Evolutionary conservation across 2,113 vertebrate genomes (phyloP), one percentile per base, ranked within the genome.

Genomic region (Clinocottus analis): DNA sequence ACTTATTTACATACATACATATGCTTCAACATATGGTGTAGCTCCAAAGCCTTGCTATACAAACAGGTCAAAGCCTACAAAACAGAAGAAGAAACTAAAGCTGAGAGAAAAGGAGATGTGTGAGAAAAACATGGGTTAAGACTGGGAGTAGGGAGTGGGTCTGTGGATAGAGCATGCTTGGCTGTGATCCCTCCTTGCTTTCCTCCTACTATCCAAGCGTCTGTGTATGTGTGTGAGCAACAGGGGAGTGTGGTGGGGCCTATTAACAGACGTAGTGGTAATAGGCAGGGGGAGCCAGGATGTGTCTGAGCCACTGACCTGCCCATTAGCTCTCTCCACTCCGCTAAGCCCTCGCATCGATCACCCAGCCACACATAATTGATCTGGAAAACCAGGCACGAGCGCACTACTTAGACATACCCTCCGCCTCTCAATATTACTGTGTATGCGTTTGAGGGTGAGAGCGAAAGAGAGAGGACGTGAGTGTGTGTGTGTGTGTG

Each of bases 351-450:
- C 91, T 90, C 92, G 91, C 95, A 96, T 95, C 91, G 93, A 95
- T 96, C 95, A 87, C 88, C 87, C 90, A 92, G 92, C 92, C 87
- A 90, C 85, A 95, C 93, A 93, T 93, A 95, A 96, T 93, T 94
- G 94, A 96, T 95, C 95, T 91, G 92, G 94, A 95, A 96, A 96
- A 97, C 91, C 92, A 94, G 96, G 93, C 93, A 93, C 92, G 89
- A 94, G 94, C 87, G 79, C 89, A 91, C 90, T 91, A 93, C 95
- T 95, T 89, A 95, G 92, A 94, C 93, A 86, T 92, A 87, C 77
- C 88, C 35, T 84, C 73, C 31, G 43, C 82, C 37, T 83, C 83
- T 47, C 72, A n/a, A 51, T 83, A 70, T 77, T 55, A 47, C 29
- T 10, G 21, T 53, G 2, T 82, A 7, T 77, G 13, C 65, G 76